A percentile compares a stretch with the other conserved stretches of the same genome.
Conservation (phyloP, 37 sponge, comb jelly and placozoan species). For the Sycon ciliatum region DNA sequence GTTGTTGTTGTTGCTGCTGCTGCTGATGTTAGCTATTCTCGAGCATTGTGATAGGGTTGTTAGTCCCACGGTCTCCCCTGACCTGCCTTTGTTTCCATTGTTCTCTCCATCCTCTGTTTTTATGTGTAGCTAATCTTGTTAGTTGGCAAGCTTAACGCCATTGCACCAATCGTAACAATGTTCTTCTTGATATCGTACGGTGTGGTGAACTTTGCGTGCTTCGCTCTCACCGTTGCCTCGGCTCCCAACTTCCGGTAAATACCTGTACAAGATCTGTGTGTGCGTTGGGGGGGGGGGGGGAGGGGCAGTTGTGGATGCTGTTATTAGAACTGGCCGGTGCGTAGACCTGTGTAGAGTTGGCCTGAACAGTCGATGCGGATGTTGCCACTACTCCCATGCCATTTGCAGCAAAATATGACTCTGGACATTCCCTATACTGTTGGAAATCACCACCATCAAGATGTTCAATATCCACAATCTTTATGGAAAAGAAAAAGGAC, state of each 20-base stretch:
- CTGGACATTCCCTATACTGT: too few species aligned
- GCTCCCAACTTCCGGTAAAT: constrained; percentile 82
- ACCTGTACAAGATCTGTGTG: too few species aligned
- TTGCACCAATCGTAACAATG: constrained; percentile 82
- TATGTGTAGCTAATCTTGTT: constrained; percentile 53
- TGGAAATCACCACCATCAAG: too few species aligned
- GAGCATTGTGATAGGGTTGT: background rate
- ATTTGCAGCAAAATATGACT: too few species aligned
- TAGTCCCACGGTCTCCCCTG: background rate
- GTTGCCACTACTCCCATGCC: too few species aligned
- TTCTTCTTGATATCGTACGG: constrained; percentile 92
- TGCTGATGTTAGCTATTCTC: too few species aligned
- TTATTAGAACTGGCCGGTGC: background rate
- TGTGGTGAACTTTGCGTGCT: constrained; percentile 86
- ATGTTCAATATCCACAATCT: too few species aligned
- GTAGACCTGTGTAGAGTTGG: background rate
- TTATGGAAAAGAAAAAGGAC: too few species aligned
- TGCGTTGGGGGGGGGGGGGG: too few species aligned
- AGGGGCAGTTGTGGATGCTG: background rate
- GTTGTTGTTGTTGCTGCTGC: too few species aligned
- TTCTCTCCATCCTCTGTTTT: background rate
- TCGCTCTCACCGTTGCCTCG: constrained; percentile 82
- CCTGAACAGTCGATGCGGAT: too few species aligned
- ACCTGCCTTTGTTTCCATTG: background rate
- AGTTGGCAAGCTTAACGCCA: constrained; percentile 68